phyloP scores from a whole-genome alignment of 2,797 vertebrate genomes.

The Emydoidea blandingii region DNA sequence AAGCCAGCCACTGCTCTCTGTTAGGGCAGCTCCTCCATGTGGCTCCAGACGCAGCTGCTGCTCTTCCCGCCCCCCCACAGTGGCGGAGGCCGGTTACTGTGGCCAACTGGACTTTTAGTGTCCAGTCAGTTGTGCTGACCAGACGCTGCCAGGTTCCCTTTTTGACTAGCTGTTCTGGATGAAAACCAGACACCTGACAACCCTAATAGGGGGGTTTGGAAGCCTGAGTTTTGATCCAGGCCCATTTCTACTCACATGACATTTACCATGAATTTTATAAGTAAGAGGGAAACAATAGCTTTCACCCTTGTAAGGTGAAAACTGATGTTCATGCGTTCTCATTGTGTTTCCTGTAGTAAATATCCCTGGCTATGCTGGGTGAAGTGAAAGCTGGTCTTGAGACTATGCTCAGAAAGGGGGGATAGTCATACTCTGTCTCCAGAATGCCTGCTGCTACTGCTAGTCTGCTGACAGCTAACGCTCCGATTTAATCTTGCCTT shows the following conservation, averaged over 20 bases:
- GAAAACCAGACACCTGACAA: too few species aligned
- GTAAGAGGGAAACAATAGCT: neutral
- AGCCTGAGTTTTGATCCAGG: neutral
- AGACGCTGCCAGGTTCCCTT: too few species aligned
- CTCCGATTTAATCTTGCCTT: too few species aligned
- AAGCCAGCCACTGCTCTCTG: too few species aligned
- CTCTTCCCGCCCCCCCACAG: too few species aligned
- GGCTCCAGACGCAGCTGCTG: too few species aligned
- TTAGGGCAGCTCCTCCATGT: too few species aligned
- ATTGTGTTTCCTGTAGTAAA: constrained; percentile 13
- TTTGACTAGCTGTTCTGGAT: too few species aligned
- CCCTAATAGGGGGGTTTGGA: neutral
- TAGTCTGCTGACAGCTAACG: neutral
- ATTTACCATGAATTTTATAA: neutral
- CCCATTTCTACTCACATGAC: neutral
- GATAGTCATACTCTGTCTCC: neutral
- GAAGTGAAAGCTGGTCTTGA: constrained; percentile 4
- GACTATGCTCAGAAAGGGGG: neutral
- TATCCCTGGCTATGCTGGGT: constrained; percentile 13
- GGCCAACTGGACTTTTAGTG: too few species aligned
- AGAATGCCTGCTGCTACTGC: neutral
- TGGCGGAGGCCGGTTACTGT: too few species aligned
- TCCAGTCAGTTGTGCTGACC: too few species aligned
- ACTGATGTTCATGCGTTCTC: neutral
- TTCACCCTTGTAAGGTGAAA: neutral